Evolutionary conservation across 2,888 invertebrate species (phyloP), one percentile per base, ranked within the genome.

Genomic region (Candidula unifasciata): DNA sequence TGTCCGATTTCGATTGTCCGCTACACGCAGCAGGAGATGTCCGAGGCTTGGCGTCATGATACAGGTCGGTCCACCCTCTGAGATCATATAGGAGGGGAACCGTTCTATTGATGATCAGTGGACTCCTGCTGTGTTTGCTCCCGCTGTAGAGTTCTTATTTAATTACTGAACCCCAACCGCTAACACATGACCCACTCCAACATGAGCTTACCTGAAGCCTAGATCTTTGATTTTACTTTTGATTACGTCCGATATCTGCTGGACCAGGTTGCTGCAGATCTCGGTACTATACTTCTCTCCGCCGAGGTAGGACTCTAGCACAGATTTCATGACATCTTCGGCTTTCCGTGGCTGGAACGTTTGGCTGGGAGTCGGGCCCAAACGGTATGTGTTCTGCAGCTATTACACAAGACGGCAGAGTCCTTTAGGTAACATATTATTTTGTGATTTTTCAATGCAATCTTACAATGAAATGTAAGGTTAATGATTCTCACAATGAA

Each of bases 201-300:
- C 10, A 16, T 21, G 44, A 44, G 44, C 18, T 69, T 54, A 84
- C 84, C 84, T 84, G 86, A 88, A 90, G 68, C 91, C 90, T 79
- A 90, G 84, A 83, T 92, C 92, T 85, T 91, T 91, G 35, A 92
- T 90, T 66, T 90, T 88, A 35, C 85, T 87, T 82, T 92, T 92
- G 52, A 92, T 91, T 54, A 91, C 89, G 66, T 92, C 92, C 0
- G 91, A 88, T 78, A 93, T 86, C 85, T 89, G 91, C 87, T 91
- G 89, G 27, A 90, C 86, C 79, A 92, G 82, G 82, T 89, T 89
- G 24, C 89, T 86, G 84, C 92, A 90, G 64, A 90, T 88, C 27
- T 89, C 89, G 27, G 90, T 87, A 78, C 91, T 91, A 85, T 93
- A 93, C 27, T 87, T 88, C 80, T 92, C 92, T 0, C 91, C 91